Base-by-base conservation (phyloP, 1,140 invertebrate genomes). In the Drosophila baimaii region DNA sequence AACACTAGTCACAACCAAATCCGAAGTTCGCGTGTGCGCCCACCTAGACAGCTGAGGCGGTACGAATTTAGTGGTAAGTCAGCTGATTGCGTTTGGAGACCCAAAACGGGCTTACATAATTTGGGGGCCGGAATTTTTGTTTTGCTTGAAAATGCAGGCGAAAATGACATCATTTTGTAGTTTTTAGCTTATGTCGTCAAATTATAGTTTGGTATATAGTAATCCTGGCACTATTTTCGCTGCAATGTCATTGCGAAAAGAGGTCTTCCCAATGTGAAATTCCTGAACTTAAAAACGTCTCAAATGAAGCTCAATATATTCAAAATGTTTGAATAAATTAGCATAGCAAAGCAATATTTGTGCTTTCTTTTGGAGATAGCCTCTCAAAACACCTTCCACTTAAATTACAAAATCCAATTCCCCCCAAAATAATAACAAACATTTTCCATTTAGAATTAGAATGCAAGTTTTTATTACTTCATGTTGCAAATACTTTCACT, bases 151-250 rank as follows among this genome's bases (percentile, higher is more conserved):
- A 74, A 23, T 80, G 80, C 76, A 85, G 27, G 39, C 47, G 19
- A 23, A 23, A 73, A 74, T 84, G 81, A 84, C 81, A 84, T 84
- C 81, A 84, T 72, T 35, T 25, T 17, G 27, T 29, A 41, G 64
- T 69, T 85, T 73, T 49, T 52, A 61, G 55, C 33, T n/a, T 9
- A 7, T n/a, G 19, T 13, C 7, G 8, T 15, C 1, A 4, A 54
- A 12, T 5, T 15, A 33, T 47, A 52, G 39, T 17, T 21, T 17
- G 31, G 17, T 39, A 27, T 56, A 17, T 46, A 17, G n/a, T 21
- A 65, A 25, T 43, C 25, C 10, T 47, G 31, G 4, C 27, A 33
- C 19, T 41, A 41, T 33, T 58, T 58, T 17, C 4, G 27, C 2
- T 8, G 27, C 27, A 71, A 43, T 47, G 46, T n/a, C 69, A 71